phyloP scores from a whole-genome alignment of 2,797 vertebrate genomes.

The Rhincodon typus region DNA sequence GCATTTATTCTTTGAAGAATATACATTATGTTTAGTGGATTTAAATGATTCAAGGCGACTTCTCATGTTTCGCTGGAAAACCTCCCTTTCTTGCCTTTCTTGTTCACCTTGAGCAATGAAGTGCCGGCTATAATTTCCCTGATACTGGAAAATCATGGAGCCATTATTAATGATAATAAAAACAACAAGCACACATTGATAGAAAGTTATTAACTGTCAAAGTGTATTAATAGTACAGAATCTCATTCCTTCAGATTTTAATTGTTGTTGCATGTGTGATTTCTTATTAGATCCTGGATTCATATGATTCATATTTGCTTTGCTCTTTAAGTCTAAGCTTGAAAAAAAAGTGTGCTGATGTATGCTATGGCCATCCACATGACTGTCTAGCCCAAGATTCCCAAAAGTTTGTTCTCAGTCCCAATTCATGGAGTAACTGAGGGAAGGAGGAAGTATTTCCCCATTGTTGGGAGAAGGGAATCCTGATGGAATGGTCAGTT shows the following conservation, averaged over 20 bases:
- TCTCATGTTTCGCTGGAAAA: conserved; percentile 95
- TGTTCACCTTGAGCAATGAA: conserved; percentile 83
- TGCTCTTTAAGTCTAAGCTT: neutral
- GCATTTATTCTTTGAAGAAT: conserved; percentile 65
- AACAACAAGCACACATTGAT: neutral
- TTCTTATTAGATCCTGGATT: neutral
- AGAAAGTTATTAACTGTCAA: conserved; percentile 23
- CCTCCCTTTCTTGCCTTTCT: conserved; percentile 85
- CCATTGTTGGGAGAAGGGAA: neutral
- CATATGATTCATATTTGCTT: neutral
- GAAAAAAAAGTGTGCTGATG: neutral
- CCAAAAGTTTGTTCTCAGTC: neutral
- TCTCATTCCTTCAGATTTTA: neutral
- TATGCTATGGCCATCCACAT: neutral
- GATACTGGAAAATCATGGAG: conserved; percentile 64
- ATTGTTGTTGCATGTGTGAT: neutral
- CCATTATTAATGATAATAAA: conserved; percentile 8
- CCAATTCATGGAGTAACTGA: neutral
- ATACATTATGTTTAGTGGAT: conserved; percentile 71
- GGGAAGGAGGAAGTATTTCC: neutral
- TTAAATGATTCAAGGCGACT: conserved; percentile 88
- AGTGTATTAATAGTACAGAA: neutral
- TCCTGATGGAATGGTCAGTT: neutral
- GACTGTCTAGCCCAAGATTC: neutral
- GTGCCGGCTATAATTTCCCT: conserved; percentile 91